Evolutionary conservation across 1,140 invertebrate species (phyloP).

Genomic region (Myzus persicae): DNA sequence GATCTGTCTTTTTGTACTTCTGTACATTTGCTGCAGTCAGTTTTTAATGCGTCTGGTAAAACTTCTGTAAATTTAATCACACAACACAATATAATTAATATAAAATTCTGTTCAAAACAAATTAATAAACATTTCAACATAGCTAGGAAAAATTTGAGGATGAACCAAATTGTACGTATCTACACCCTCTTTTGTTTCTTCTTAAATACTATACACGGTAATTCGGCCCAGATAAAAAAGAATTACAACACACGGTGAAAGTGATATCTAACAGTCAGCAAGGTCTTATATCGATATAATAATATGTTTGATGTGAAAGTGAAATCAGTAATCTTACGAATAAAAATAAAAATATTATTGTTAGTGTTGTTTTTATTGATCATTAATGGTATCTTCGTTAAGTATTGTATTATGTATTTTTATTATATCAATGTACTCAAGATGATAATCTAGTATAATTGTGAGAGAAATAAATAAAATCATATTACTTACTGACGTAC

Average conservation of each 20-base stretch:
- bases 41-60: constrained; percentile 71
- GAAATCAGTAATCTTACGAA: background rate
- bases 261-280: constrained; percentile 11
- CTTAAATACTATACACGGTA: background rate
- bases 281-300: constrained; percentile 7
- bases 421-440: background rate
- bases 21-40: constrained; percentile 72
- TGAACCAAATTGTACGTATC: background rate
- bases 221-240: background rate
- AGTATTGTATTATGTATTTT: background rate
- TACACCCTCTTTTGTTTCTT: background rate
- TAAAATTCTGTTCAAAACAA: no score
- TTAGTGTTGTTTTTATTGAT: background rate
- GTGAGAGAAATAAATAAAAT: background rate
- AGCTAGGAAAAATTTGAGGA: background rate
- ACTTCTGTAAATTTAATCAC: constrained; percentile 64
- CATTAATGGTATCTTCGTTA: background rate
- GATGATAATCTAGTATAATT: background rate
- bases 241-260: constrained; percentile 38
- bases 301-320: constrained; percentile 1
- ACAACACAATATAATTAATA: background rate
- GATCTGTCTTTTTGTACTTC: constrained; percentile 68
- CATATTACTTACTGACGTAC: background rate
- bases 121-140: background rate
- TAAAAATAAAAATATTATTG: background rate